These are phyloP conservation scores for Anguilla obscura DNA, from an alignment of 2,797 vertebrate species.

Conservation along the genomic window DNA sequence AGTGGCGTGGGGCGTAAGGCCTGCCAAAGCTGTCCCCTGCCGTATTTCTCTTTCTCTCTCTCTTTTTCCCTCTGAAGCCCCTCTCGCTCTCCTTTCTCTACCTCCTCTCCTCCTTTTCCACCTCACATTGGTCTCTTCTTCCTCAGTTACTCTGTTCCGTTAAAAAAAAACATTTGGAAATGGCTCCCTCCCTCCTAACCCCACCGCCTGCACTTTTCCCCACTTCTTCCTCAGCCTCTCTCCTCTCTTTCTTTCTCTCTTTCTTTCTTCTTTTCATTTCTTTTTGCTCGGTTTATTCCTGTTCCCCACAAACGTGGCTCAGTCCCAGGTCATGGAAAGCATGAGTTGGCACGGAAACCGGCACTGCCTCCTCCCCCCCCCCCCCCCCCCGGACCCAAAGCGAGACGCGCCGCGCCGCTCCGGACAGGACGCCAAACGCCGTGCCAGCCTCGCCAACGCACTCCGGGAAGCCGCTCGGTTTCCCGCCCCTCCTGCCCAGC, in stretches of 20 bases:
- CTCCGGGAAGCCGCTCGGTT: neutral
- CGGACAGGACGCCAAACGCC: neutral
- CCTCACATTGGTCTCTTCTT: neutral
- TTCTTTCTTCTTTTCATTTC: neutral
- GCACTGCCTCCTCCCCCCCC: neutral
- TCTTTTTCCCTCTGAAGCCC: neutral
- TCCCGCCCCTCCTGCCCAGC: conserved; percentile 2
- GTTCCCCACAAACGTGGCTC: conserved; percentile 25
- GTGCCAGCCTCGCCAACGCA: conserved; percentile 4
- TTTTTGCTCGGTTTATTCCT: conserved; percentile 7
- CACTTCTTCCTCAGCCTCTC: neutral
- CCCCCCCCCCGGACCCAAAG: neutral
- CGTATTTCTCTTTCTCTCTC: neutral
- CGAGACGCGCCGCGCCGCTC: neutral
- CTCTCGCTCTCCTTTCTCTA: no score
- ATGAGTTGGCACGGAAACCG: conserved; percentile 22
- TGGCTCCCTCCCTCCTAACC: neutral
- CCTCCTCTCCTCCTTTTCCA: neutral
- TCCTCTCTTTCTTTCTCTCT: neutral
- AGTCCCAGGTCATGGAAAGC: conserved; percentile 30
- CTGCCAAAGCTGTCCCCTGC: neutral
- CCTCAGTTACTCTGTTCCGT: neutral
- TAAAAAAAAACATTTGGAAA: neutral
- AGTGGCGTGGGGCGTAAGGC: neutral
- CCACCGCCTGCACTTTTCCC: neutral